Base-by-base conservation (phyloP, 2,113 vertebrate genomes). In the Siniperca knerii region DNA sequence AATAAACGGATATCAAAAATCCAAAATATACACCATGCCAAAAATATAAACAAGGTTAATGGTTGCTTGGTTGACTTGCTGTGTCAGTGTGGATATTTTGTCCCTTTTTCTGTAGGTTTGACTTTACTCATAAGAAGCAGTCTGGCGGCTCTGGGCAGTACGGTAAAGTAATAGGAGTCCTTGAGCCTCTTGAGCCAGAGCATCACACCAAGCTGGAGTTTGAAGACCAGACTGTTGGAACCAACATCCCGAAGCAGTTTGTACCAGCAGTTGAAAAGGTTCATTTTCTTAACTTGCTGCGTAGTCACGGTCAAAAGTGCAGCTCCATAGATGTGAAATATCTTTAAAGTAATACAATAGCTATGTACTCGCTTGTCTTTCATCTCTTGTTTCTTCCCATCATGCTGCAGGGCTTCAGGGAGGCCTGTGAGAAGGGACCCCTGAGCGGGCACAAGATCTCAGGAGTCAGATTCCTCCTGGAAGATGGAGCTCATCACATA, bases 41-140 rank as follows among this genome's bases (percentile, higher is more conserved):
- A 13, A 29, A 29, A 29, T 29, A 29, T 29, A 29, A 29, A 29
- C 29, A 29, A 29, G 29, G 29, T 29, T 29, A 29, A 29, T 29
- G 29, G 44, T 44, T 44, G 44, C 44, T 44, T 44, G 46, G 46
- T 48, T 48, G 42, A 48, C 25, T 13, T 67, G 5, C 8, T 62
- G 3, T 12, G 25, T 66, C 8, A 55, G 6, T 7, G 33, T 48
- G 4, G 1, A 42, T 44, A 0, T 33, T 75, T 52, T 66, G 21
- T 7, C 6, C 9, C 0, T 1, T 2, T 60, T 54, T 29, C 64
- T 80, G 50, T 54, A 99, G 98, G 88, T 99, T 99, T 93, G 97
- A 99, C 3, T 99, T 96, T 80, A 99, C 97, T 2, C 98, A 99
- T 86, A 99, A 99, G 94, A 99, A 96, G 76, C 98, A 99, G 90